Base-by-base conservation (phyloP, 2,797 vertebrate genomes). In the Ptychadena robeensis region DNA sequence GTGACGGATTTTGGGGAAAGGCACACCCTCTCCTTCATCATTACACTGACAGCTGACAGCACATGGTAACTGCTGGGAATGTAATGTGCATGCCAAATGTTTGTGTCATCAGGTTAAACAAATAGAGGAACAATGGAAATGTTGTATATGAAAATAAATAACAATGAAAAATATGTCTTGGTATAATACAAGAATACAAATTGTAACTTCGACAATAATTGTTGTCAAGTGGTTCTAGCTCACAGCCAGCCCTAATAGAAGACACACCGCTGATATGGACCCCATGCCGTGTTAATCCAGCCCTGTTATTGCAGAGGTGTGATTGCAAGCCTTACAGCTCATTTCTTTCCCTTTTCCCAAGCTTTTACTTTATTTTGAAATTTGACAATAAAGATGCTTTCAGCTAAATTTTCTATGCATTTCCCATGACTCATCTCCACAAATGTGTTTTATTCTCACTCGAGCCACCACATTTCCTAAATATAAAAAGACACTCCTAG, bases 381-480 rank as follows among this genome's bases (percentile, higher is more conserved):
- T 69, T 37, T 35, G 65, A 9, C 65, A 31, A 63, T 76, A 61
- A 82, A 61, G 44, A 44, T 64, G 73, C 48, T 69, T 59, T 30
- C 27, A 76, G 73, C 65, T 31, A 44, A 18, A 28, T 6, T 35
- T 70, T 67, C 40, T 32, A 40, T 66, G 40, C 34, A 66, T 57
- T 67, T 79, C 40, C 40, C 70, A 57, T 40, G 44, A 82, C 71
- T 74, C 63, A 75, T 69, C 31, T 59, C 32, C 34, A 61, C 61
- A 48, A 74, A 67, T 68, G 71, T 30, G 70, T 73, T 82, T 69
- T 53, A 35, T 59, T 72, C 40, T 9, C 37, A 57, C 31, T 48
- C 22, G 22, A 70, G 65, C 71, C 64, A 59, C 63, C 82, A 80
- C 78, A 85, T 70, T 76, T 79, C 83, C 83, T 71, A 71, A 67